Conservation (phyloP, 2,888 invertebrate species). For the Acanthacorydalis orientalis region DNA sequence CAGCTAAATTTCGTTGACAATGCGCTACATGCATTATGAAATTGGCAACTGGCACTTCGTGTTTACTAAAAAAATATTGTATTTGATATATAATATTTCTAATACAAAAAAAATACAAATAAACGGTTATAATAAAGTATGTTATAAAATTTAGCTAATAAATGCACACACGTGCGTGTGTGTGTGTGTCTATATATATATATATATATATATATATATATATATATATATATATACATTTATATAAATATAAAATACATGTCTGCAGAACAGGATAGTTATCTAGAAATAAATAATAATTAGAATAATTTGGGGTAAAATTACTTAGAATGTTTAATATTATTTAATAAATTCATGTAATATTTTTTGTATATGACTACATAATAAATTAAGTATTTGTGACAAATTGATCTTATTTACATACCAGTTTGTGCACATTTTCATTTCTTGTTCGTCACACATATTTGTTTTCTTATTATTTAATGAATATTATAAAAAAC, state of each 20-base stretch:
- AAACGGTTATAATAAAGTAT: no score
- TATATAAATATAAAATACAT: no score
- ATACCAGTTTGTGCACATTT: slow-evolving; percentile 35
- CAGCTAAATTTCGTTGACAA: slow-evolving; percentile 46
- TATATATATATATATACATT: background rate
- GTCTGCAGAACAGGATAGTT: no score
- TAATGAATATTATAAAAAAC: no score
- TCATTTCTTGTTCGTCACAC: slow-evolving; percentile 25
- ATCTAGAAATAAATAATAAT: no score
- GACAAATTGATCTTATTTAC: slow-evolving; percentile 17
- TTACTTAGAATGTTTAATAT: no score
- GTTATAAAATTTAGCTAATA: no score
- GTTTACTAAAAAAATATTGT: slow-evolving; percentile 36
- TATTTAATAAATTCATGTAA: no score
- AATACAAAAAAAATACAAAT: slow-evolving; percentile 3
- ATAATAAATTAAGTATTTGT: slow-evolving; percentile 12
- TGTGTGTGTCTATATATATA: no score
- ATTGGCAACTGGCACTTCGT: slow-evolving; percentile 47
- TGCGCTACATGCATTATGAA: slow-evolving; percentile 53
- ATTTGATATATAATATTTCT: slow-evolving; percentile 5
- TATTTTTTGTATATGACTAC: no score
- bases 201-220: background rate
- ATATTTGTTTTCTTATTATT: background rate
- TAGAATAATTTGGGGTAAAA: no score
- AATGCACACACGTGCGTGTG: no score